phyloP scores from a whole-genome alignment of 2,797 vertebrate genomes.

The Rhynchotus rufescens region DNA sequence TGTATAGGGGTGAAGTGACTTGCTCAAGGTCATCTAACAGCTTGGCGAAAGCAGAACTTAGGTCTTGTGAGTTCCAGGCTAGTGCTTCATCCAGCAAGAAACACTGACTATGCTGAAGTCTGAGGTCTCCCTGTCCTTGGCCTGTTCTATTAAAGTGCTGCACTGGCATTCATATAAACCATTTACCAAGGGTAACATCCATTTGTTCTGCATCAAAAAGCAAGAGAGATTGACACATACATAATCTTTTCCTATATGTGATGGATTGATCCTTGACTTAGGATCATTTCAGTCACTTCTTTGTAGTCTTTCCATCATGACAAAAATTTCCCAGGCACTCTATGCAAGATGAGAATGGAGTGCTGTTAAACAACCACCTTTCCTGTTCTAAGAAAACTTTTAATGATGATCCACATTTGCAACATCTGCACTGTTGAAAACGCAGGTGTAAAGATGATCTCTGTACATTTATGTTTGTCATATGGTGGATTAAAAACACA shows the following conservation, averaged over 20 bases:
- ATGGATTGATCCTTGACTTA: slow-evolving; percentile 71
- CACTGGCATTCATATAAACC: slow-evolving; percentile 73
- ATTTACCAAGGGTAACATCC: slow-evolving; percentile 73
- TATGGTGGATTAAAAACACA: slow-evolving; percentile 2
- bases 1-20: slow-evolving; percentile 38
- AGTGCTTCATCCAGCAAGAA: slow-evolving; percentile 63
- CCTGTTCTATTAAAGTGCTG: slow-evolving; percentile 72
- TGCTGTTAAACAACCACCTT: slow-evolving; percentile 33
- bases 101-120: slow-evolving; percentile 66
- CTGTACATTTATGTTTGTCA: slow-evolving; percentile 21
- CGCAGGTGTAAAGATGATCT: background rate
- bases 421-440: slow-evolving; percentile 23
- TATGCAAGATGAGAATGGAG: slow-evolving; percentile 44
- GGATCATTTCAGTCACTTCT: slow-evolving; percentile 63
- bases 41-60: slow-evolving; percentile 35
- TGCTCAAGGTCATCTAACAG: slow-evolving; percentile 48
- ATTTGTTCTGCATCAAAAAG: slow-evolving; percentile 77
- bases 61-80: slow-evolving; percentile 48
- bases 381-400: slow-evolving; percentile 10
- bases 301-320: slow-evolving; percentile 38
- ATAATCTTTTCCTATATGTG: slow-evolving; percentile 72
- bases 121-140: slow-evolving; percentile 68
- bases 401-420: slow-evolving; percentile 24
- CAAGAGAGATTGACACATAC: slow-evolving; percentile 72
- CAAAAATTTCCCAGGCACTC: slow-evolving; percentile 47